A percentile compares a stretch with the other conserved stretches of the same genome.
These are phyloP conservation scores for Saccostrea cuccullata DNA, from an alignment of 1,140 invertebrate genomes.

Conservation along the genomic window DNA sequence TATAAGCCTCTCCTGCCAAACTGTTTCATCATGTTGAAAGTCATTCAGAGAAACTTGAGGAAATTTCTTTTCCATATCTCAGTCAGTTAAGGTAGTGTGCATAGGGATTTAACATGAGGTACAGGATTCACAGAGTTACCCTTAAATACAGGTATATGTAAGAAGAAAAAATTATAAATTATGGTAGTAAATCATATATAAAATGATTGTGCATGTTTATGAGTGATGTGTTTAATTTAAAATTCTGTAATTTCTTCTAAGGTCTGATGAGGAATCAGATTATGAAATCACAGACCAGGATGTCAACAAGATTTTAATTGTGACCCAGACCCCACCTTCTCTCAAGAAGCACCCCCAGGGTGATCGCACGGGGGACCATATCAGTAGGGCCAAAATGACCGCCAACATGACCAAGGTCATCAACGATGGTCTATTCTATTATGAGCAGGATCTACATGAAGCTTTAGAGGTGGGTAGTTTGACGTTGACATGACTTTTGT, in stretches of 20 bases:
- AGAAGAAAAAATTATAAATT: background rate
- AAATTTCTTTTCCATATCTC: background rate
- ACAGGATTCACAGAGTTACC: background rate
- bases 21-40: background rate
- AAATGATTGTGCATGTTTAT: background rate
- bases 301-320: conserved; percentile 96
- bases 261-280: conserved; percentile 88
- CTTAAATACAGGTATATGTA: background rate
- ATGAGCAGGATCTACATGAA: conserved; percentile 83
- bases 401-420: conserved; percentile 96
- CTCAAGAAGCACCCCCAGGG: conserved; percentile 77
- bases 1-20: background rate
- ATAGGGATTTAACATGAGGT: background rate
- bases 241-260: conserved; percentile 50
- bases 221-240: background rate
- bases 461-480: conserved; percentile 24
- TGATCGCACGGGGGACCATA: conserved; percentile 74
- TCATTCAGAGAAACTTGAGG: background rate
- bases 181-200: background rate
- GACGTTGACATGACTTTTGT: background rate
- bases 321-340: conserved; percentile 87
- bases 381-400: conserved; percentile 84
- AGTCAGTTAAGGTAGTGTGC: background rate
- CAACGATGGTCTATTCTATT: conserved; percentile 95
- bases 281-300: conserved; percentile 88